Base-by-base conservation (phyloP, 2,888 invertebrate genomes). In the Auanema freiburgensis region DNA sequence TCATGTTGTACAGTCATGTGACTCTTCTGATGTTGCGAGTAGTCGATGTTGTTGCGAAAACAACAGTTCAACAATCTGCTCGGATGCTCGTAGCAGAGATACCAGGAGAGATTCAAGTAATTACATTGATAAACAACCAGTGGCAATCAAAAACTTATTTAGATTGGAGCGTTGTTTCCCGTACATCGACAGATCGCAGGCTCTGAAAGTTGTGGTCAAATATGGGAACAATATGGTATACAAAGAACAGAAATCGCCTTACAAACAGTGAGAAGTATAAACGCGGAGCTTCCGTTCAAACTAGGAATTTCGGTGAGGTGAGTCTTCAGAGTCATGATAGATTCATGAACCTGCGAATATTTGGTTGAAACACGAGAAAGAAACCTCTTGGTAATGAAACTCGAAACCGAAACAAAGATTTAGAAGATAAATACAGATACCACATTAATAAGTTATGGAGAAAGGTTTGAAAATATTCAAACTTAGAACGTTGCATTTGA, bases 191-290 rank as follows among this genome's bases (percentile, higher is more conserved):
- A 82, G 60, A 77, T 79, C 53, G 77, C 81, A 44, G 82, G 81
- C 14, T 70, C 75, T 11, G 80, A 85, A 69, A 87, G 87, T 53
- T 89, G 89, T 79, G 89, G 89, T 1, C 85, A 84, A 57, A 88
- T 90, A 67, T 87, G 90, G 79, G 90, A 91, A 83, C 88, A 89
- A 81, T 91, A 91, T 84, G 91, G 90, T 53, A 90, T 91, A 58
- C 90, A 91, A 84, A 85, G 91, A 66, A 88, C 81, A 1, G 83
- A 84, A 57, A 80, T 84, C 24, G 84, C 84, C 24, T 70, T 83
- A 63, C 63, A 76, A 25, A 80, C 70, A 12, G 69, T 74, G 1
- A 66, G 64, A 55, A 67, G 72, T 49, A 88, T 91, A 78, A 90
- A 90, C 85, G 85, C 84, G 57, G 86, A 89, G 76, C 83, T 85